These are phyloP conservation scores for Scytalopus superciliaris DNA, from an alignment of 2,113 vertebrate genomes.

Conservation along the genomic window DNA sequence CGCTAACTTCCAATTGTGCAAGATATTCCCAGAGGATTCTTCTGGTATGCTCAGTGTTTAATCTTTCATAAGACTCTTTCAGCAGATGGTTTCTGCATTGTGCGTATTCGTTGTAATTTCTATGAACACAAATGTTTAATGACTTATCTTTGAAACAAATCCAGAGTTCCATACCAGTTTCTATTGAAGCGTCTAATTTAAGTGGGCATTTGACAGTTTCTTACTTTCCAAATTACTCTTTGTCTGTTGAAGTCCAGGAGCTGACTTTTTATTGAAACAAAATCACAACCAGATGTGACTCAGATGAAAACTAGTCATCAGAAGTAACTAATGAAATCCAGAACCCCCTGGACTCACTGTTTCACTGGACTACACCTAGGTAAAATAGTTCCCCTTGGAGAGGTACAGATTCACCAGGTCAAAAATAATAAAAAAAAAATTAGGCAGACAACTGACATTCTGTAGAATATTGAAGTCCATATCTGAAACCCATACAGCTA, in stretches of 20 bases:
- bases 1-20: not conserved
- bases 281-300: not conserved
- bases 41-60: not conserved
- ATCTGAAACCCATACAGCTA: not conserved
- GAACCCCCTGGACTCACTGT: not conserved
- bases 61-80: not conserved
- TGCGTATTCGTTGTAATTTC: slow-evolving; percentile 2
- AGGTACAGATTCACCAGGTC: not conserved
- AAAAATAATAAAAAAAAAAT: not conserved
- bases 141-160: not conserved
- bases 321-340: not conserved
- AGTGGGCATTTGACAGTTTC: not conserved
- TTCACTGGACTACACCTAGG: not conserved
- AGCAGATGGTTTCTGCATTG: slow-evolving; percentile 10
- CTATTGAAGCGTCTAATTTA: not conserved
- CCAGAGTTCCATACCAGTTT: not conserved
- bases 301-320: not conserved
- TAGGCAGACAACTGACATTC: not conserved
- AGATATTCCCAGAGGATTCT: not conserved
- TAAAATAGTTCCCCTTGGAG: not conserved
- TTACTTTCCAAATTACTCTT: not conserved
- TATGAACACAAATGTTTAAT: not conserved
- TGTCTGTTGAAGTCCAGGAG: not conserved
- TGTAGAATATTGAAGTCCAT: not conserved
- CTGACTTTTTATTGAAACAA: not conserved